phyloP scores from a whole-genome alignment of 2,113 vertebrate species.

The Spizaetus ornatus region DNA sequence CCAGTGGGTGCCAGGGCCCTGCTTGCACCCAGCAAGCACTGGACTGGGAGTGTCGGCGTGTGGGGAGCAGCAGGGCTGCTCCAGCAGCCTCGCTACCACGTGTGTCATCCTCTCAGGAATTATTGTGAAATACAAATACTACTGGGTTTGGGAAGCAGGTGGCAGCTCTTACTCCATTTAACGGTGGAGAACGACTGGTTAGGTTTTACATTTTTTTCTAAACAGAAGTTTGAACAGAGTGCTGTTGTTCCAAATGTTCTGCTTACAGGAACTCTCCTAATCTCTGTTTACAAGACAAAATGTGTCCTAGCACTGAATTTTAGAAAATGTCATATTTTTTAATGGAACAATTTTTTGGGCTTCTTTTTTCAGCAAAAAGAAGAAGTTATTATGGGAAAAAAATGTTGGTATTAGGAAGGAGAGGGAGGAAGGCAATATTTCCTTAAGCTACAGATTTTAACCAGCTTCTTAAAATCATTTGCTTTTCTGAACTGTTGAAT shows the following conservation, averaged over 20 bases:
- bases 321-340: background rate
- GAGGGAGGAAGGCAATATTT: background rate
- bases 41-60: rapidly evolving
- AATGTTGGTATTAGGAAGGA: background rate
- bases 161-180: background rate
- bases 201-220: background rate
- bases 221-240: background rate
- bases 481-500: background rate
- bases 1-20: background rate
- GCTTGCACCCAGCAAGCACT: background rate
- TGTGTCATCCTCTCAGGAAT: background rate
- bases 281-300: background rate
- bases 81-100: background rate
- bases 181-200: background rate
- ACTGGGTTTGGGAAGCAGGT: background rate
- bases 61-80: background rate
- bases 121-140: background rate
- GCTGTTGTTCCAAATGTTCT: background rate
- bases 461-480: background rate
- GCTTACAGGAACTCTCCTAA: background rate
- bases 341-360: background rate
- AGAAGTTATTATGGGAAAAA: background rate
- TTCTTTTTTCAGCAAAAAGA: background rate
- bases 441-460: background rate
- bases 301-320: background rate